Evolutionary conservation across 2,113 vertebrate genomes (phyloP).

Genomic region (Mixornis gularis): DNA sequence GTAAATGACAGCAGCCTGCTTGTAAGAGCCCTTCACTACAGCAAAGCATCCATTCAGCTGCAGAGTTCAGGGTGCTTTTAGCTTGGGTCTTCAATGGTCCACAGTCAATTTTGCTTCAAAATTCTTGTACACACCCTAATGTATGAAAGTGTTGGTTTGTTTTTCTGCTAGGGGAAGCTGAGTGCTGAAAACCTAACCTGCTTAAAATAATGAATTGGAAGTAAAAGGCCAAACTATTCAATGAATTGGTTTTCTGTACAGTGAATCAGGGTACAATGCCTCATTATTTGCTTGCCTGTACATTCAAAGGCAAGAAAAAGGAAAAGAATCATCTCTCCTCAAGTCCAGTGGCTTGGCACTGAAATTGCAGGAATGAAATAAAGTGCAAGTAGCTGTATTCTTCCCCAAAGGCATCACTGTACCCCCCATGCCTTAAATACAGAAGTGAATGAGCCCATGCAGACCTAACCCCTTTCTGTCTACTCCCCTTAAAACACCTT

Average conservation of each 20-base stretch:
- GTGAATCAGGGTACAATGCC: background rate
- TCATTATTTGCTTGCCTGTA: background rate
- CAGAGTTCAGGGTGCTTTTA: background rate
- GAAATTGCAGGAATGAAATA: background rate
- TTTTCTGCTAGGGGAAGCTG: background rate
- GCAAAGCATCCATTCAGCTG: background rate
- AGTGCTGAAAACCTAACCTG: background rate
- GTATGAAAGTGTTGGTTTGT: background rate
- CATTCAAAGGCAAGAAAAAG: background rate
- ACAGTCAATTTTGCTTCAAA: background rate
- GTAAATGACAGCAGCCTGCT: background rate
- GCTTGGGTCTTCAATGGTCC: background rate
- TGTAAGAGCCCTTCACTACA: background rate
- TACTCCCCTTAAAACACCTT: constrained; percentile 19
- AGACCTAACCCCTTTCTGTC: background rate
- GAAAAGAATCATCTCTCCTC: background rate
- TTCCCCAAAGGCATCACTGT: background rate
- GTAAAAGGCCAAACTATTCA: background rate
- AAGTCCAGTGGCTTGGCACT: background rate
- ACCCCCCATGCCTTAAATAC: background rate
- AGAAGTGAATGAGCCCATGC: background rate
- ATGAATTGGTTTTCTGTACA: background rate
- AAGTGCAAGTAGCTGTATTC: background rate
- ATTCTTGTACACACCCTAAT: background rate
- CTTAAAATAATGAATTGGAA: background rate